A percentile compares a stretch with the other conserved stretches of the same genome.
These are phyloP conservation scores for Leucophenga montana DNA, from an alignment of 2,888 invertebrate genomes.

Conservation along the genomic window DNA sequence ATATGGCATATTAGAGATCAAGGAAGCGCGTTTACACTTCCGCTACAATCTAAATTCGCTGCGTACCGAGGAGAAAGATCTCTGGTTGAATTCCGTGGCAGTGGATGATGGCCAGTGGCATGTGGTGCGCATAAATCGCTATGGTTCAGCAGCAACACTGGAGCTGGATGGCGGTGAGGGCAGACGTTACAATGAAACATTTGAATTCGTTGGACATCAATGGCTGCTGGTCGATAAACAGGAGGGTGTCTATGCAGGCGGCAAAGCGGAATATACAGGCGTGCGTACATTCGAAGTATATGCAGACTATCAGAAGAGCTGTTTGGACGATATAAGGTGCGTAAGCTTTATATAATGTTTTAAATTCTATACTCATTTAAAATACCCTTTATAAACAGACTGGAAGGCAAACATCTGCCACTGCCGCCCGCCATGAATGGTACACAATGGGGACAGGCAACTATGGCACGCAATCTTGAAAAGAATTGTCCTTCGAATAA, in stretches of 20 bases:
- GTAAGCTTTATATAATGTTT: slow-evolving; percentile 33
- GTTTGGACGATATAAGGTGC: slow-evolving; percentile 77
- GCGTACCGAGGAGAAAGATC: slow-evolving; percentile 90
- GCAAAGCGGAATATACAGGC: slow-evolving; percentile 95
- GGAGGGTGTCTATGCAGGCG: slow-evolving; percentile 95
- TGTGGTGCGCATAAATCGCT: slow-evolving; percentile 90
- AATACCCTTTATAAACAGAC: slow-evolving; percentile 73
- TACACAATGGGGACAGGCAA: slow-evolving; percentile 95
- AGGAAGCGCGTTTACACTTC: slow-evolving; percentile 91
- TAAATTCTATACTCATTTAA: not conserved
- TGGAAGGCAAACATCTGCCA: slow-evolving; percentile 96
- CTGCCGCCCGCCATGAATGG: slow-evolving; percentile 95
- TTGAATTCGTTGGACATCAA: slow-evolving; percentile 91
- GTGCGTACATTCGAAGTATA: slow-evolving; percentile 95
- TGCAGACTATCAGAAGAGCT: slow-evolving; percentile 94
- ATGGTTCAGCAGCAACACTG: slow-evolving; percentile 92
- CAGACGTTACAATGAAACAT: slow-evolving; percentile 92
- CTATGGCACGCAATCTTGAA: slow-evolving; percentile 92
- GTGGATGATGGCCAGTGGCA: slow-evolving; percentile 99
- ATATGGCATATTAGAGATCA: slow-evolving; percentile 93
- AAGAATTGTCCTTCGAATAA: slow-evolving; percentile 95
- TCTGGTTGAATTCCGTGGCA: slow-evolving; percentile 90
- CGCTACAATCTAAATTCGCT: slow-evolving; percentile 93
- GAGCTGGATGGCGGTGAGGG: slow-evolving; percentile 97
- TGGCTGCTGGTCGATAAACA: slow-evolving; percentile 94